phyloP scores from a whole-genome alignment of 1,140 invertebrate species.

The Holotrichia oblita region DNA sequence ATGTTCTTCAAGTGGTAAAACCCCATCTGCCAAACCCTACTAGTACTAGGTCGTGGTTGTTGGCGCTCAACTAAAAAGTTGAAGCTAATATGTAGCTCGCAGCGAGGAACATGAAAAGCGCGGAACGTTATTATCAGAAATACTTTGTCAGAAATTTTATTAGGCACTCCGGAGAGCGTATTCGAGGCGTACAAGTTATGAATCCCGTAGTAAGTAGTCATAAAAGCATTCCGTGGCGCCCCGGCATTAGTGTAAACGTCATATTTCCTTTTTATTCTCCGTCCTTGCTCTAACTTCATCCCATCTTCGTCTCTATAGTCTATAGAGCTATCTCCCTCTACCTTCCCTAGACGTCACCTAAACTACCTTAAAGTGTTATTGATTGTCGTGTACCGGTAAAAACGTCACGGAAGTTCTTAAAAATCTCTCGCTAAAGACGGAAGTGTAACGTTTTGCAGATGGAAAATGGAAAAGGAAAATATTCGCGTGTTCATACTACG shows the following conservation, averaged over 20 bases:
- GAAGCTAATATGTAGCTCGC: too few relatives aligned
- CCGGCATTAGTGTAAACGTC: constrained; percentile 53
- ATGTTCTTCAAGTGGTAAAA: too few relatives aligned
- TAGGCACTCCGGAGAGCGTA: background rate
- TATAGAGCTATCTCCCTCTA: background rate
- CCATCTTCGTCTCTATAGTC: background rate
- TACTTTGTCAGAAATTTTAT: constrained; percentile 37
- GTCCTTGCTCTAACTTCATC: background rate
- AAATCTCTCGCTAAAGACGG: background rate
- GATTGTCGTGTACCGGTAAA: background rate
- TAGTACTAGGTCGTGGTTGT: too few relatives aligned
- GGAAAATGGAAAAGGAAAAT: background rate
- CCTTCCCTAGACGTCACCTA: background rate
- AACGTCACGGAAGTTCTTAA: background rate
- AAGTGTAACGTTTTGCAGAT: background rate
- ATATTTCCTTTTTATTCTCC: constrained; percentile 51
- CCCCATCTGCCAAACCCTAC: too few relatives aligned
- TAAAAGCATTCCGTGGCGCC: constrained; percentile 52
- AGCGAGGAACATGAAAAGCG: background rate
- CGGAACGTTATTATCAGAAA: constrained; percentile 1
- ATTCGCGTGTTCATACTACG: too few relatives aligned
- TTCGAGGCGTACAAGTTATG: constrained; percentile 44
- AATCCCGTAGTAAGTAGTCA: constrained; percentile 51
- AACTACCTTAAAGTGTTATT: background rate
- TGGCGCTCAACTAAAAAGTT: too few relatives aligned